Evolutionary conservation across 2,888 invertebrate genomes (phyloP), one percentile per base, ranked within the genome.

Genomic region (Mythimna lalbum): DNA sequence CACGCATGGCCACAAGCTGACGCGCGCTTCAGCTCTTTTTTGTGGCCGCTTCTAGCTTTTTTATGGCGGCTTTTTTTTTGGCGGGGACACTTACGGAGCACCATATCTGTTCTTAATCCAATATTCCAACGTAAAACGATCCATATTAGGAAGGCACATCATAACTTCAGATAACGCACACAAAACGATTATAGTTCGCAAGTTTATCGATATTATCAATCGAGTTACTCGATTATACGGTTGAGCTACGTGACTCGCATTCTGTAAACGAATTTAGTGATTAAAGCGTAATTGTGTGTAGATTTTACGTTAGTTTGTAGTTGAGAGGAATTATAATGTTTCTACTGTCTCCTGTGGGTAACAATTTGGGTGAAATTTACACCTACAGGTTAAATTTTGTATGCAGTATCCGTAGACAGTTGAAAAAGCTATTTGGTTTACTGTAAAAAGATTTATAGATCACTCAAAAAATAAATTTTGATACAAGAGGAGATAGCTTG

Each of bases 151-250:
- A 43, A 19, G 36, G 49, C 55, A 68, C 49, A 36, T 55, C 49
- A 71, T 71, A 56, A 75, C 68, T 72, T 62, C 52, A 76, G 77
- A 87, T 86, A 83, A 81, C 73, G 74, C 63, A 55, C 71, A 78
- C 68, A 73, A 82, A 86, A 81, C 77, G 81, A 85, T 86, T 75
- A 79, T 76, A 80, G 76, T 80, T 84, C 47, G 60, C 62, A 79
- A 85, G 86, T 87, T 86, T 77, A 83, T 77, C 83, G 83, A 85
- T 84, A 82, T 83, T 86, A 87, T 86, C 84, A 83, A 81, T 83
- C 73, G 84, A 80, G 80, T 81, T 80, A 82, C 80, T 86, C 82
- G 85, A 88, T 87, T 87, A 87, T 82, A 82, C 69, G 78, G 36
- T 50, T 60, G 57, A 57, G 55, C 23, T 78, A 81, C 86, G 87